Conservation (phyloP, 2,888 invertebrate species). For the Trissoscelio sp. region DNA sequence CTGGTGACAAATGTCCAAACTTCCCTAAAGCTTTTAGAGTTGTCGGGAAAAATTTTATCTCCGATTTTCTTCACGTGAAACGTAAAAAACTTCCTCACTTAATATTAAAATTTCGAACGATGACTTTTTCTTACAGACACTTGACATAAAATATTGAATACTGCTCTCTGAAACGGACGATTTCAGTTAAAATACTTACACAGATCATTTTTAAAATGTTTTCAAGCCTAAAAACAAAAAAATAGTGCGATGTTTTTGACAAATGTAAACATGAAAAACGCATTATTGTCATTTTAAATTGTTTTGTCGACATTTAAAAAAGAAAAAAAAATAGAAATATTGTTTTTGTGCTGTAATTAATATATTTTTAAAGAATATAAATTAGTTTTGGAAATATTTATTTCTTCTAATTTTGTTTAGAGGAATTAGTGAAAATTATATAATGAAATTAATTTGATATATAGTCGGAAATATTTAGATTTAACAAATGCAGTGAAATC, state of each 20-base stretch:
- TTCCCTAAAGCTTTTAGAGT: constrained; percentile 59
- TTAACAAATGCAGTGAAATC: too few species aligned
- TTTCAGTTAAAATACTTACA: constrained; percentile 32
- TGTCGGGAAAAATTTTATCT: constrained; percentile 47
- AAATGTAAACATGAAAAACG: neutral
- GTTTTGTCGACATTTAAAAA: too few species aligned
- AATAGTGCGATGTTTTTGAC: neutral
- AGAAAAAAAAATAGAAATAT: too few species aligned
- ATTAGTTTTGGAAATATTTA: too few species aligned
- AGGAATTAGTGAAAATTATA: too few species aligned
- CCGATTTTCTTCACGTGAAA: constrained; percentile 47
- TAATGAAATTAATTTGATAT: too few species aligned
- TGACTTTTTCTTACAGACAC: constrained; percentile 39
- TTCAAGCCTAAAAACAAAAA: constrained; percentile 3
- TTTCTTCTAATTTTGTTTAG: too few species aligned
- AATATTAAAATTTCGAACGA: constrained; percentile 52
- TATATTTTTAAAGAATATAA: too few species aligned
- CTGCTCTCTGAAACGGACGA: constrained; percentile 11
- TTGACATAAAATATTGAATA: constrained; percentile 51
- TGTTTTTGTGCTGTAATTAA: neutral
- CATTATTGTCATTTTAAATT: too few species aligned
- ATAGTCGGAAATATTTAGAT: too few species aligned
- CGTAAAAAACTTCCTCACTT: constrained; percentile 44
- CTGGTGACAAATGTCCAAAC: constrained; percentile 49
- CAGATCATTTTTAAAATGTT: constrained; percentile 11